A percentile compares a stretch with the other conserved stretches of the same genome.
Conservation (phyloP, 2,888 invertebrate species). For the Diarsia rubi region DNA sequence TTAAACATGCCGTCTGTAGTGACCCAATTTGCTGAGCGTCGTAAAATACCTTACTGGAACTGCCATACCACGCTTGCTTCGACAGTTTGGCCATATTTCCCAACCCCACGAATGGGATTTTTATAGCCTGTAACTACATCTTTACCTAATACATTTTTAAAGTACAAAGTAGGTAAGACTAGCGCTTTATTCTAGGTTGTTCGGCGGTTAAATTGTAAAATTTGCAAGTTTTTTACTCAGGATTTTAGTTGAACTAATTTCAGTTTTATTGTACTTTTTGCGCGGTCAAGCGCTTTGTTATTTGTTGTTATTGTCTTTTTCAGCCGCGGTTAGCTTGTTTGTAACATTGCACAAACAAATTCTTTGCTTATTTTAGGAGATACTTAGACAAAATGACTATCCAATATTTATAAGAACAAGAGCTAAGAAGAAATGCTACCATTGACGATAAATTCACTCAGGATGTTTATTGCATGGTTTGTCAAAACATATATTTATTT, state of each 20-base stretch:
- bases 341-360: slow-evolving; percentile 2
- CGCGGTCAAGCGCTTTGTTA: slow-evolving; percentile 12
- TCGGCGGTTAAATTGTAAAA: slow-evolving; percentile 45
- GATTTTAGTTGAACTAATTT: slow-evolving; percentile 44
- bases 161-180: slow-evolving; percentile 35
- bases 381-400: background rate
- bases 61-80: slow-evolving; percentile 42
- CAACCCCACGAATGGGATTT: slow-evolving; percentile 69
- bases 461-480: background rate
- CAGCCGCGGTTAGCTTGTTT: slow-evolving; percentile 5
- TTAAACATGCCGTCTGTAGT: slow-evolving; percentile 64
- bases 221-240: slow-evolving; percentile 28
- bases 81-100: slow-evolving; percentile 62
- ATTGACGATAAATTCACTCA: background rate
- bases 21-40: slow-evolving; percentile 71
- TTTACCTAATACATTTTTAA: slow-evolving; percentile 66
- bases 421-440: background rate
- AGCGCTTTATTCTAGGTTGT: slow-evolving; percentile 41
- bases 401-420: background rate
- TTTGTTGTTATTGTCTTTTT: slow-evolving; percentile 15
- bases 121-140: slow-evolving; percentile 69
- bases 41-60: slow-evolving; percentile 68
- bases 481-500: background rate
- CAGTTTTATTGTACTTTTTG: slow-evolving; percentile 38
- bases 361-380: background rate